A percentile compares a stretch with the other conserved stretches of the same genome.
Conservation (phyloP, 2,797 vertebrate genomes). For the Phylloscopus collybita region DNA sequence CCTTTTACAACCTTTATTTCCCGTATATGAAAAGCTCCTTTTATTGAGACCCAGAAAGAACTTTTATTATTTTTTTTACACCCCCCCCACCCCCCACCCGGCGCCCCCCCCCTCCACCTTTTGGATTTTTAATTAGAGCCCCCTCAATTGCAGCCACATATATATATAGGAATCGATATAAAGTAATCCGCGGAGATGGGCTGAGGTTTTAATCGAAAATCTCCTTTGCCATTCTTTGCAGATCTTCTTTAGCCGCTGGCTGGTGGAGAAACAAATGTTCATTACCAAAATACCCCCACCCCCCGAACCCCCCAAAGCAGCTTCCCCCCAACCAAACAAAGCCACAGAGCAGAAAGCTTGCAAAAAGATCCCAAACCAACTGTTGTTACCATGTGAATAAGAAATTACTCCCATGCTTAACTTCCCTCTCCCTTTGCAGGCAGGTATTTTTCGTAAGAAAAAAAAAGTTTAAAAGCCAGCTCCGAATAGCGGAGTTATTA, state of each 20-base stretch:
- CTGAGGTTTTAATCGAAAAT: constrained; percentile 81
- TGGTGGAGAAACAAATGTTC: constrained; percentile 65
- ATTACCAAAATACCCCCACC: constrained; percentile 12
- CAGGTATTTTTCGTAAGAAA: background rate
- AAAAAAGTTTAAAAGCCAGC: background rate
- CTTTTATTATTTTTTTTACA: constrained; percentile 23
- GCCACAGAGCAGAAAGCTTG: background rate
- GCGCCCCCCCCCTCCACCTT: too few species aligned
- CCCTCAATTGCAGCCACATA: constrained; percentile 71
- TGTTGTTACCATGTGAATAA: background rate
- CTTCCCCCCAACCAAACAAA: background rate
- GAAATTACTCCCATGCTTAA: background rate
- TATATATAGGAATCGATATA: constrained; percentile 81
- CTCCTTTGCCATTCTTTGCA: constrained; percentile 78
- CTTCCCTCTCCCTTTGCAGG: background rate
- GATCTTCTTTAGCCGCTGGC: constrained; percentile 75
- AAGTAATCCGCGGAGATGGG: constrained; percentile 78
- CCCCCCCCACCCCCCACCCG: too few species aligned
- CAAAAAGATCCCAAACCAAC: constrained; percentile 29
- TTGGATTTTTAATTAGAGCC: constrained; percentile 78
- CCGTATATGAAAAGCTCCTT: constrained; percentile 73
- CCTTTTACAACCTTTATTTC: constrained; percentile 77
- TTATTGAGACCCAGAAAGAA: constrained; percentile 66
- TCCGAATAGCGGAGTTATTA: background rate
- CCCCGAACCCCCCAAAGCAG: background rate